Base-by-base conservation (phyloP, 2,797 vertebrate genomes). In the Trematomus bernacchii region DNA sequence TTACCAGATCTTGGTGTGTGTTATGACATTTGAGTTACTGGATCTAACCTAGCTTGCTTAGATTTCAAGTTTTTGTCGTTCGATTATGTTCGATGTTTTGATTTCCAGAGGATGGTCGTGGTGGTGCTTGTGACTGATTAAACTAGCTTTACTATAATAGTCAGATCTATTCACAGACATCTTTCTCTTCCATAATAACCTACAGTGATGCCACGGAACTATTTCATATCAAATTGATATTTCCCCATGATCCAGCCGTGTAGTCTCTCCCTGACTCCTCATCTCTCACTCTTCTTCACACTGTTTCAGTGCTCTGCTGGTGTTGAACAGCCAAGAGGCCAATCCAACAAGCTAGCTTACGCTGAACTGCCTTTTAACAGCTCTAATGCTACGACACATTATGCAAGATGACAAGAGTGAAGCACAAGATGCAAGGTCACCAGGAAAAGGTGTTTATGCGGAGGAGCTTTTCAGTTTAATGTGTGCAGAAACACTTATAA, bases 21-120 rank as follows among this genome's bases (percentile, higher is more conserved):
- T 90, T 85, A 71, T 84, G 76, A 72, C 77, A 59, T 84, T 81
- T 84, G 57, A 86, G 77, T 84, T 78, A 23, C 77, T 76, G 82
- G 87, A 88, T 87, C 72, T 72, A 65, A 67, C 63, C 76, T 84
- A 79, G 86, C 87, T 62, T 85, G 84, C 79, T 76, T 84, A 87
- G 82, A 88, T 71, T 76, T 77, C 73, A 55, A 55, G 62, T 85
- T 78, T 76, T 78, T 85, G 79, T 89, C 62, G 71, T 90, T 47
- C 62, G 40, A 82, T 62, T 87, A 19, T 83, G 82, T 86, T 27
- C 42, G 70, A 57, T 85, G 82, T 83, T 83, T 87, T 81, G 66
- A 60, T 86, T 87, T 86, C 64, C 69, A 8, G 84, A 77, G 71
- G 77, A 85, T 79, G 76, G 61, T 78, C 51, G 79, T 64, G 69